Conservation (phyloP, 2,888 invertebrate genomes). For the Julus scanicus region DNA sequence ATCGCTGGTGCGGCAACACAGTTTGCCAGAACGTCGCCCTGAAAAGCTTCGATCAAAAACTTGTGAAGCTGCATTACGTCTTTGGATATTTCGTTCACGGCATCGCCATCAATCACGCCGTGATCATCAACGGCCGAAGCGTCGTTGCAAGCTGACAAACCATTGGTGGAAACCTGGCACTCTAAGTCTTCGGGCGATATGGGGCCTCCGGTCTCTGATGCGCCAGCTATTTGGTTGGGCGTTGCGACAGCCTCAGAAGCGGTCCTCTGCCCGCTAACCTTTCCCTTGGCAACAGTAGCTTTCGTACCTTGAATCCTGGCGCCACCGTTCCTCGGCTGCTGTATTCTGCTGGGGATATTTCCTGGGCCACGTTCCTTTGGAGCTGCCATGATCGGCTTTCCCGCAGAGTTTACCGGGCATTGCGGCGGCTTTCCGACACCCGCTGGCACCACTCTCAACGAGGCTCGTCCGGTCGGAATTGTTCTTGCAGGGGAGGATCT, state of each 20-base stretch:
- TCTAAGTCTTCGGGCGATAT: neutral
- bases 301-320: neutral
- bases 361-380: neutral
- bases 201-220: neutral
- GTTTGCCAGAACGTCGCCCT: neutral
- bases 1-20: neutral
- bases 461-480: conserved; percentile 3
- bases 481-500: neutral
- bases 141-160: neutral
- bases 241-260: neutral
- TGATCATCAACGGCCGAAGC: neutral
- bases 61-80: conserved; percentile 27
- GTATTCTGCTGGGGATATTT: neutral
- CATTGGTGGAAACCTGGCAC: neutral
- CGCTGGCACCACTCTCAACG: neutral
- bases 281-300: neutral
- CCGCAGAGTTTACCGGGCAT: conserved; percentile 16
- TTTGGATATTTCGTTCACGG: neutral
- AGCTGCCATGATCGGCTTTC: neutral
- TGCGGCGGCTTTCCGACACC: conserved; percentile 49
- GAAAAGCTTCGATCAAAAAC: conserved; percentile 25
- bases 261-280: neutral
- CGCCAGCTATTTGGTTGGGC: neutral
- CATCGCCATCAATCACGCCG: neutral
- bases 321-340: conserved; percentile 1